Evolutionary conservation across 2,888 invertebrate genomes (phyloP), one percentile per base, ranked within the genome.

Genomic region (Cordilura impudica): DNA sequence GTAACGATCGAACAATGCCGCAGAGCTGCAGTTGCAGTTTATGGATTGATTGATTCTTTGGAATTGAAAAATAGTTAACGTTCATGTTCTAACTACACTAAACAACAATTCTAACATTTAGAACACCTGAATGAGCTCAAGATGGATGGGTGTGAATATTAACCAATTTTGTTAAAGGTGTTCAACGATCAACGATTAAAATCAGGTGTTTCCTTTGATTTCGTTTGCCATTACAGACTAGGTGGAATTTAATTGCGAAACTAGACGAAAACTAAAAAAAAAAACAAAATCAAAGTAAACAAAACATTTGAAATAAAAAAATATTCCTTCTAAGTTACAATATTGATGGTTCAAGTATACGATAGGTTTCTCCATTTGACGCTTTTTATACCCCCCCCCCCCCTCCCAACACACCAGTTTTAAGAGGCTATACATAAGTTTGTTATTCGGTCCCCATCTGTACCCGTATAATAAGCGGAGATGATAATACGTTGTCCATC

Each of bases 21-120:
- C 3, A 14, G 12, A 14, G 18, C 2, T 16, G 5, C 67, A 49
- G 54, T 61, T 69, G 61, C 47, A 63, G 54, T 54, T 54, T 69
- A 29, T 23, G 21, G 14, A 53, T 58, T 69, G 69, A 73, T 58
- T 53, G 35, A 26, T 72, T 78, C 49, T 49, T 29, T 43, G 12
- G 49, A 78, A 72, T 29, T 65, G 35, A 18, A 31, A 72, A 49
- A 39, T 35, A 29, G 18, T 12, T 26, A 26, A 12, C 12, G 4
- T 39, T 39, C 2, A 2, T 31, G 31, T 31, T n/a, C n/a, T n/a
- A n/a, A n/a, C n/a, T n/a, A n/a, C n/a, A n/a, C n/a, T n/a, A 12
- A 31, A 10, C 8, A 12, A 31, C 31, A 31, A n/a, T n/a, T 31
- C 10, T 12, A 31, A 10, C 31, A 31, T 19, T 56, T 56, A 35